Conservation (phyloP, 2,113 vertebrate genomes). For the Mesocricetus auratus region DNA sequence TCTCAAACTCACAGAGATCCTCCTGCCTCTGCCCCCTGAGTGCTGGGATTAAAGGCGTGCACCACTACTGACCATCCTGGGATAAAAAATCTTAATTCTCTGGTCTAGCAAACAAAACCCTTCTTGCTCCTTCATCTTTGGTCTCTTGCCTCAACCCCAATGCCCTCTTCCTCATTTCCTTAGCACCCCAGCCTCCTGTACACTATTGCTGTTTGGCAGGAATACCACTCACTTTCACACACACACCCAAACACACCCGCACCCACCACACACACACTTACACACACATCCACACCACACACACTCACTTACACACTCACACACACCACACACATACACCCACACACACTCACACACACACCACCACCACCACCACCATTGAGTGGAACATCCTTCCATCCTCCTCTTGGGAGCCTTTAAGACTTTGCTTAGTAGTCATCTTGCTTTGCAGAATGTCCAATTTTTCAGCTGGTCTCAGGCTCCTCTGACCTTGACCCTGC, state of each 20-base stretch:
- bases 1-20: no score
- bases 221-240: not conserved
- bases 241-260: not conserved
- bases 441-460: not conserved
- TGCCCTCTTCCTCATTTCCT: not conserved
- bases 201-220: not conserved
- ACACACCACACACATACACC: no score
- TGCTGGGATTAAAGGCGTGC: not conserved
- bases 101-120: not conserved
- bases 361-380: not conserved
- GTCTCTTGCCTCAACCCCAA: no score
- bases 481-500: not conserved
- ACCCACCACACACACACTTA: no score
- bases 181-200: not conserved
- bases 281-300: no score
- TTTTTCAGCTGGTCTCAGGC: not conserved
- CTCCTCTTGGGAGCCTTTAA: not conserved
- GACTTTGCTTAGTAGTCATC: not conserved
- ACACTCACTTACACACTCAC: no score
- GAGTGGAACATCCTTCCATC: accelerated
- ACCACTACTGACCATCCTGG: not conserved
- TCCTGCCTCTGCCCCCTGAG: no score
- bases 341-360: no score
- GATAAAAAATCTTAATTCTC: not conserved
- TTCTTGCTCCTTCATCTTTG: not conserved